Percentiles rank a stretch among this genome's conserved stretches.
These are phyloP conservation scores for Trachelus stipa DNA, from an alignment of 2,888 invertebrate genomes.

Conservation along the genomic window DNA sequence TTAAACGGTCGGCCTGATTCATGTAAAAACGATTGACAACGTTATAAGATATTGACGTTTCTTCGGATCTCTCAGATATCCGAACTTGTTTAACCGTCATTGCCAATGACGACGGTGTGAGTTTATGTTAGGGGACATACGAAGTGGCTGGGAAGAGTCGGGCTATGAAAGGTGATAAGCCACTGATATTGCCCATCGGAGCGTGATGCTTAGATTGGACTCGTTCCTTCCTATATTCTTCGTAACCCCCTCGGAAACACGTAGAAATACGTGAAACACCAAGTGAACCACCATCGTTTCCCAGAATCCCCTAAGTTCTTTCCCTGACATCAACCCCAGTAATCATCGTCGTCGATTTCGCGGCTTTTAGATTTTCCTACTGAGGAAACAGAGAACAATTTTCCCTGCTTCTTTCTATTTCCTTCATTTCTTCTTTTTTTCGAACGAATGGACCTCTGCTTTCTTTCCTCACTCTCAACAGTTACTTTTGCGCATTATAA, in stretches of 20 bases:
- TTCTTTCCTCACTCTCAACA: neutral
- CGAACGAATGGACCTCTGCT: neutral
- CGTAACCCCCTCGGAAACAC: neutral
- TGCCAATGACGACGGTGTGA: slow-evolving; percentile 22
- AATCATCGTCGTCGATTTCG: slow-evolving; percentile 44
- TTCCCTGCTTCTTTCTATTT: neutral
- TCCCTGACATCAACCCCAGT: slow-evolving; percentile 28
- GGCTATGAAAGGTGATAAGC: slow-evolving; percentile 52
- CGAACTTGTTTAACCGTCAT: neutral
- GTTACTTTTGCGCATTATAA: neutral
- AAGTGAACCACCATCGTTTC: neutral
- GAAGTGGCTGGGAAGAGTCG: slow-evolving; percentile 16
- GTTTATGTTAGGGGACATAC: slow-evolving; percentile 38
- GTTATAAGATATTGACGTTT: neutral
- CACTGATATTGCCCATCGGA: slow-evolving; percentile 57
- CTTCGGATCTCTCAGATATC: neutral
- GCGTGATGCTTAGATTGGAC: slow-evolving; percentile 57
- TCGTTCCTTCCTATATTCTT: slow-evolving; percentile 47
- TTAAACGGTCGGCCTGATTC: neutral
- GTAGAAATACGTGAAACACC: neutral
- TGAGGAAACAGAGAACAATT: neutral
- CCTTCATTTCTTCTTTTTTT: neutral
- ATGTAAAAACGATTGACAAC: neutral
- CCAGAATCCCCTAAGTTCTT: neutral
- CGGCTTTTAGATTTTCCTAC: slow-evolving; percentile 18